Evolutionary conservation across 2,797 vertebrate species (phyloP).

Genomic region (Serranus cabrilla): DNA sequence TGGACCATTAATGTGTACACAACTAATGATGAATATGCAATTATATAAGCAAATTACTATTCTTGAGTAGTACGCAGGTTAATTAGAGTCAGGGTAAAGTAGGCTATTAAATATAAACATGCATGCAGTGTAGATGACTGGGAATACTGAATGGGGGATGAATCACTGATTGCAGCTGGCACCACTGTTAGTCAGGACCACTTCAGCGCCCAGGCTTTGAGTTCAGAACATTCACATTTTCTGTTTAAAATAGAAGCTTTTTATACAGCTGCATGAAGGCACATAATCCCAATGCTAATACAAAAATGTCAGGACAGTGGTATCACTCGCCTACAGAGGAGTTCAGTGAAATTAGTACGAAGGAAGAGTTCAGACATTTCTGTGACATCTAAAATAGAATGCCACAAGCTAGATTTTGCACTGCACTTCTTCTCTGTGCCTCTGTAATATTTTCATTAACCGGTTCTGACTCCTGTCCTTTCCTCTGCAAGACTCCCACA

Average conservation of each 20-base stretch:
- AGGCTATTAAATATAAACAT: conserved; percentile 15
- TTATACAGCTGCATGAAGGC: conserved; percentile 15
- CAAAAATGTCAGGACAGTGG: conserved; percentile 33
- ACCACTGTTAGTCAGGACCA: conserved; percentile 2
- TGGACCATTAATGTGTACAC: neutral
- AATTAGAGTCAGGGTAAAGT: conserved; percentile 13
- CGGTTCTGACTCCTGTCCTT: conserved; percentile 11
- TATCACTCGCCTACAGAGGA: neutral
- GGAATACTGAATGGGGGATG: conserved; percentile 14
- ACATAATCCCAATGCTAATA: conserved; percentile 8
- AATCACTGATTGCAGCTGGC: conserved; percentile 22
- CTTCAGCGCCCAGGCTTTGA: neutral
- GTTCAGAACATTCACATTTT: conserved; percentile 23
- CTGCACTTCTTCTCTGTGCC: conserved; percentile 8
- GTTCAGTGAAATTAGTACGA: conserved; percentile 25
- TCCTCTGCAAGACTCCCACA: conserved; percentile 44
- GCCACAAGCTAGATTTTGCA: conserved; percentile 18
- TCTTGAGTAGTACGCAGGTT: neutral
- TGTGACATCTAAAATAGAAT: conserved; percentile 28
- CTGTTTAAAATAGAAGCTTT: conserved; percentile 23
- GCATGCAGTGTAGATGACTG: neutral
- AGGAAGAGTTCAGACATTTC: conserved; percentile 23
- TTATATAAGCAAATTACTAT: conserved; percentile 20
- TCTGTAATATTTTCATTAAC: conserved; percentile 49
- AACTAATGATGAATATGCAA: neutral